These are phyloP conservation scores for Sphenopsis melanotis DNA, from an alignment of 2,797 vertebrate genomes.

Conservation along the genomic window DNA sequence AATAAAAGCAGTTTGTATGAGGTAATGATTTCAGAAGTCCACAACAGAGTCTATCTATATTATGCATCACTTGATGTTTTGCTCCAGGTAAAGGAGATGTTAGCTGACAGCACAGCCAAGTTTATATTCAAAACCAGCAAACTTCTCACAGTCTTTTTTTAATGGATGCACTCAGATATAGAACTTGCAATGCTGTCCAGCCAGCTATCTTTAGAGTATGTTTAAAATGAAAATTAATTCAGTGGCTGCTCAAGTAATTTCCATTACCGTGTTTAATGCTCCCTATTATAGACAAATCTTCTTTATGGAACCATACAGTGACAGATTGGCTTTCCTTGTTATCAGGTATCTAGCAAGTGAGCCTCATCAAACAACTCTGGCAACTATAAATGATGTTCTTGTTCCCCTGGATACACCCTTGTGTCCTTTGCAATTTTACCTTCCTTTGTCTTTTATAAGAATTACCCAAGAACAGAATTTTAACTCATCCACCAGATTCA, in stretches of 20 bases:
- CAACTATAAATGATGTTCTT: neutral
- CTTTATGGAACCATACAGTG: slow-evolving; percentile 35
- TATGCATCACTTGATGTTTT: neutral
- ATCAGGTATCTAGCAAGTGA: slow-evolving; percentile 48
- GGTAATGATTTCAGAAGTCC: neutral
- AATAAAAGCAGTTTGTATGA: slow-evolving; percentile 1
- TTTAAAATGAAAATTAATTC: slow-evolving; percentile 61
- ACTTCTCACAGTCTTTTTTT: neutral
- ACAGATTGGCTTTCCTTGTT: slow-evolving; percentile 44
- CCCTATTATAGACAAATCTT: slow-evolving; percentile 41
- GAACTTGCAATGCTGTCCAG: slow-evolving; percentile 5
- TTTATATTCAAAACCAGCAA: neutral
- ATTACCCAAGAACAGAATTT: neutral
- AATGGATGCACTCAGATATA: slow-evolving; percentile 24
- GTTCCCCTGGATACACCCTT: slow-evolving; percentile 1
- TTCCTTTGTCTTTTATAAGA: slow-evolving; percentile 12
- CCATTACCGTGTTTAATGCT: slow-evolving; percentile 34
- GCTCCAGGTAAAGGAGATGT: neutral
- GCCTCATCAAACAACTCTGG: slow-evolving; percentile 12
- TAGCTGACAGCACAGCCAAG: neutral
- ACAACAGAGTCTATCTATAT: neutral
- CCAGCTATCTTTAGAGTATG: slow-evolving; percentile 17
- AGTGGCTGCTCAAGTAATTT: slow-evolving; percentile 33
- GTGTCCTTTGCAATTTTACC: slow-evolving; percentile 5
- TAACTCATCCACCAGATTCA: neutral